Percentiles rank a stretch among this genome's conserved stretches.
Conservation (phyloP, 1,140 invertebrate species). For the Diorhabda elongata region DNA sequence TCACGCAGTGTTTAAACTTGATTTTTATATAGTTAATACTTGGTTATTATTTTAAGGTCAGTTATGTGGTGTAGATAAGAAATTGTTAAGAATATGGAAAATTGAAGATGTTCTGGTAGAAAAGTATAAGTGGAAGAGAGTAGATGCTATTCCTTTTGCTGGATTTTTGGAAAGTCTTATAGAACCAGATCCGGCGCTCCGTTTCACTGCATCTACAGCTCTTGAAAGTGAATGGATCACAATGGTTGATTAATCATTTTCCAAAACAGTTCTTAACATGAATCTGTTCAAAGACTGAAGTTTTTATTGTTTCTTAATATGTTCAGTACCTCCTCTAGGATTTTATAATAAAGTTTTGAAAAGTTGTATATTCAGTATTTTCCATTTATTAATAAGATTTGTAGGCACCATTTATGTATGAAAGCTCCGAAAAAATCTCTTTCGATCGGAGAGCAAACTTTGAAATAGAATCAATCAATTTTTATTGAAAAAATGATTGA, state of each 20-base stretch:
- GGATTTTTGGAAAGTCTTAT: constrained; percentile 93
- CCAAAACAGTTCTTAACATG: constrained; percentile 5
- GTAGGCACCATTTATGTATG: too few species aligned
- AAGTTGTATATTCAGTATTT: background rate
- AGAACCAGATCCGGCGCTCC: constrained; percentile 81
- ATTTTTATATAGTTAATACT: constrained; percentile 7
- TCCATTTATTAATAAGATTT: too few species aligned
- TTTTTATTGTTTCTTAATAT: constrained; percentile 3
- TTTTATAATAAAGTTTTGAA: constrained; percentile 8
- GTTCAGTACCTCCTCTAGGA: background rate
- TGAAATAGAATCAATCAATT: too few species aligned
- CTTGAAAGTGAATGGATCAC: constrained; percentile 85
- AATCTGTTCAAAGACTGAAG: constrained; percentile 9
- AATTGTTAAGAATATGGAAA: constrained; percentile 86
- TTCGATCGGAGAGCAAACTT: too few species aligned
- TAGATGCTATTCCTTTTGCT: constrained; percentile 83
- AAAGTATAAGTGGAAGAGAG: constrained; percentile 88
- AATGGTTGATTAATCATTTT: constrained; percentile 9
- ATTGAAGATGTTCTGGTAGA: constrained; percentile 88
- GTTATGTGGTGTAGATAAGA: constrained; percentile 75
- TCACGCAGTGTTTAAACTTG: too few species aligned
- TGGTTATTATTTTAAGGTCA: constrained; percentile 58
- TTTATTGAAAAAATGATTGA: too few species aligned
- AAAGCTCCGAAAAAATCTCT: too few species aligned
- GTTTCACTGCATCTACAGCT: constrained; percentile 89